Evolutionary conservation across 2,113 vertebrate species (phyloP).

Genomic region (Lucifuga dentata): DNA sequence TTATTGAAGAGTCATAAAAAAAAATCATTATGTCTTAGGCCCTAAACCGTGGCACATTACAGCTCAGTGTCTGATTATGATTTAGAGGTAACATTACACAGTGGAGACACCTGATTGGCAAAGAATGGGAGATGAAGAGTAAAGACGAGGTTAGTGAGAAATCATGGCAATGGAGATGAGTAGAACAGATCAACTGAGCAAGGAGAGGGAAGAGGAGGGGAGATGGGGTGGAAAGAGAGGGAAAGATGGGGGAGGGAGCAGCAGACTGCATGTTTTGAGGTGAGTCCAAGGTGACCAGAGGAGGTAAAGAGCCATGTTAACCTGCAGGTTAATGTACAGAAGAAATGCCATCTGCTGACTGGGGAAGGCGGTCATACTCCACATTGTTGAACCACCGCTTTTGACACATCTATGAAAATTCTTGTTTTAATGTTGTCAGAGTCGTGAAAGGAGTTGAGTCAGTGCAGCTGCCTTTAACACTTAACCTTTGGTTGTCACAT

Average conservation of each 20-base stretch:
- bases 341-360: slow-evolving; percentile 41
- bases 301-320: slow-evolving; percentile 66
- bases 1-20: no score
- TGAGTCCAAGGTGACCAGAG: slow-evolving; percentile 79
- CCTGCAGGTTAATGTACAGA: slow-evolving; percentile 68
- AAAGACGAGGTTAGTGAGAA: slow-evolving; percentile 35
- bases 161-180: slow-evolving; percentile 47
- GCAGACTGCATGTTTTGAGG: slow-evolving; percentile 69
- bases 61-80: background rate
- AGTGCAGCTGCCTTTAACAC: slow-evolving; percentile 10
- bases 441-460: background rate
- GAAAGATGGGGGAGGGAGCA: slow-evolving; percentile 46
- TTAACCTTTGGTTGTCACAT: slow-evolving; percentile 55
- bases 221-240: slow-evolving; percentile 45
- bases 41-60: no score
- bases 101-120: slow-evolving; percentile 12
- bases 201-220: slow-evolving; percentile 45
- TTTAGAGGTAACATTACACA: background rate
- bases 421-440: slow-evolving; percentile 11
- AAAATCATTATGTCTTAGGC: no score
- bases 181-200: slow-evolving; percentile 50
- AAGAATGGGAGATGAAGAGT: slow-evolving; percentile 9
- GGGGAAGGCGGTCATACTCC: background rate
- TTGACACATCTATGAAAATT: slow-evolving; percentile 16
- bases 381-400: no score